Evolutionary conservation across 2,888 invertebrate genomes (phyloP), one percentile per base, ranked within the genome.

Genomic region (Dendrolimus pini): DNA sequence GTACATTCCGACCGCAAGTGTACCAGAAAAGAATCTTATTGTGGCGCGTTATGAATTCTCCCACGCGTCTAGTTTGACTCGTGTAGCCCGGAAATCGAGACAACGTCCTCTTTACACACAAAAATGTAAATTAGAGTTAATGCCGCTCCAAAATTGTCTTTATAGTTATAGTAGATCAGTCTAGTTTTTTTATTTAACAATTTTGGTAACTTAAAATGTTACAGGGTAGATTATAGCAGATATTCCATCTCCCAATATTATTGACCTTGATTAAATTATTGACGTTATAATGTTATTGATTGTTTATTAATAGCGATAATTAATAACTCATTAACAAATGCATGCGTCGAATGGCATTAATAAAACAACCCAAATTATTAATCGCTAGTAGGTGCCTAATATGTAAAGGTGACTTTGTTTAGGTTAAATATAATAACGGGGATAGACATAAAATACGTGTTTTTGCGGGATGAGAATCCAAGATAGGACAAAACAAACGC

Each of bases 31-130:
- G 65, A 70, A 72, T 77, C 72, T 71, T 67, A 70, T 62, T 67
- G 64, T 64, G 65, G 65, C 65, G 65, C 64, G 63, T 69, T 74
- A 67, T 71, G 63, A 68, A 70, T 72, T 77, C 74, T 77, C 77
- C 78, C 77, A 78, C 74, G 74, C 70, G 63, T 58, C 61, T 58
- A 62, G 54, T 30, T 30, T 66, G 70, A 75, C 64, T 72, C 70
- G 71, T 66, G 61, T 64, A 59, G 64, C 68, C 68, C 70, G 77
- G 74, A 76, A 76, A 77, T 69, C 65, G 69, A 72, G 66, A 68
- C 67, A 70, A 67, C 64, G 57, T 61, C 69, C 65, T 67, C 68
- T 66, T 63, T 58, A 65, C 60, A 63, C 58, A 62, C 57, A 58
- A 56, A 58, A 58, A 61, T 62, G 66, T 62, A 65, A 68, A 68